These are phyloP conservation scores for Oopsacas minuta DNA, from an alignment of 37 sponge, comb jelly and placozoan species.

Conservation along the genomic window DNA sequence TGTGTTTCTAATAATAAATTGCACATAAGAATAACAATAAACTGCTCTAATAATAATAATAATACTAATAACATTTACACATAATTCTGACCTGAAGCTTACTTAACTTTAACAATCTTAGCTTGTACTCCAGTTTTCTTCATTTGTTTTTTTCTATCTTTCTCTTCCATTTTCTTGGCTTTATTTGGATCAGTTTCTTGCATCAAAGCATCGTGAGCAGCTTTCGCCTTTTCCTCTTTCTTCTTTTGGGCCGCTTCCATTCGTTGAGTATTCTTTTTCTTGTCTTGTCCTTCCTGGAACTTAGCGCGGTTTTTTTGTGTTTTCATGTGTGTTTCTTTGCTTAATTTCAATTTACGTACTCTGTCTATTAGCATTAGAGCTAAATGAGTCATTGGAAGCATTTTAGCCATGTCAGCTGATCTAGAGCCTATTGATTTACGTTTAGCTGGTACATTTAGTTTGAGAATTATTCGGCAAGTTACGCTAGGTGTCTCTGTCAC, in stretches of 20 bases:
- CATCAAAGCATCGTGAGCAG: neutral
- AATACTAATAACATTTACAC: constrained; percentile 12
- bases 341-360: neutral
- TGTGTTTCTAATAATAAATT: no score
- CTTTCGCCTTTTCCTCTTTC: constrained; percentile 12
- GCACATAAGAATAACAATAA: no score
- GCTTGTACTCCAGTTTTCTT: constrained; percentile 8
- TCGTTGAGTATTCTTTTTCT: constrained; percentile 2
- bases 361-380: neutral
- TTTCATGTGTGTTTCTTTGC: neutral
- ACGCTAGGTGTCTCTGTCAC: neutral
- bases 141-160: constrained; percentile 6
- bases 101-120: constrained; percentile 11
- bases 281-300: neutral
- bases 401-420: neutral
- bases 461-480: neutral
- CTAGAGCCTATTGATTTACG: neutral
- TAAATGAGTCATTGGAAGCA: neutral
- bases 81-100: neutral
- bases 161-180: constrained; percentile 16
- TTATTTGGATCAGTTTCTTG: neutral
- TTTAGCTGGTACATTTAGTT: neutral
- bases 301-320: constrained; percentile 8
- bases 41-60: no score
- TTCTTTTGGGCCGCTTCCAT: constrained; percentile 13